Base-by-base conservation (phyloP, 2,888 invertebrate species). In the Fragum fragum region DNA sequence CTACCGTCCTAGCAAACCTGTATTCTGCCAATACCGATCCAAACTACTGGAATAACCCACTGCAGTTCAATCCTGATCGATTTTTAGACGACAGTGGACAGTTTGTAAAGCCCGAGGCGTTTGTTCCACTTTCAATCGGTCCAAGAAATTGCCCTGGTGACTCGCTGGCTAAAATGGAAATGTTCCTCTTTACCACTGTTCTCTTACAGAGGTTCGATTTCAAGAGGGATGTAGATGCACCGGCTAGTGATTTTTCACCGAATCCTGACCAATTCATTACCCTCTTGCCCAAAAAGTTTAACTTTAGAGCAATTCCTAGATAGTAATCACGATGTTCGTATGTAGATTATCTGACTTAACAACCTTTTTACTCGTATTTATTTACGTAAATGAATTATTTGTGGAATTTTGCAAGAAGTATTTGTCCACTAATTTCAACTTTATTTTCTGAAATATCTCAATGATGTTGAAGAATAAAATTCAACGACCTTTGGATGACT, bases 121-220 rank as follows among this genome's bases (percentile, higher is more conserved):
- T 73, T 18, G 23, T 29, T 14, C 61, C 73, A 0, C 21, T 73
- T 2, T 73, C 73, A 16, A 14, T 42, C 3, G 73, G 73, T n/a
- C 61, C 47, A 28, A 5, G 73, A 9, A 73, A 73, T 29, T 73
- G 73, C n/a, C 18, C 42, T 1, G 73, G 73, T 0, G 73, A 73
- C 2, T 42, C 73, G 7, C 47, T 73, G 18, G 61, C 42, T 42
- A 53, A 61, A 23, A 73, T 61, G 47, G 73, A 73, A 28, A 14
- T 61, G 29, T 73, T 73, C 29, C 28, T 73, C n/a, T 61, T 73
- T 26, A 16, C 61, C 29, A 26, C 61, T 0, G 42, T 26, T 42
- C 28, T 73, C 21, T 42, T 73, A 9, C 73, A 73, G 39, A 63
- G 28, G 47, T 73, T 73, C 29, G 47, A 63, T 1, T 61, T 73